Base-by-base conservation (phyloP, 2,888 invertebrate genomes). In the Marasmarcha lunaedactyla region DNA sequence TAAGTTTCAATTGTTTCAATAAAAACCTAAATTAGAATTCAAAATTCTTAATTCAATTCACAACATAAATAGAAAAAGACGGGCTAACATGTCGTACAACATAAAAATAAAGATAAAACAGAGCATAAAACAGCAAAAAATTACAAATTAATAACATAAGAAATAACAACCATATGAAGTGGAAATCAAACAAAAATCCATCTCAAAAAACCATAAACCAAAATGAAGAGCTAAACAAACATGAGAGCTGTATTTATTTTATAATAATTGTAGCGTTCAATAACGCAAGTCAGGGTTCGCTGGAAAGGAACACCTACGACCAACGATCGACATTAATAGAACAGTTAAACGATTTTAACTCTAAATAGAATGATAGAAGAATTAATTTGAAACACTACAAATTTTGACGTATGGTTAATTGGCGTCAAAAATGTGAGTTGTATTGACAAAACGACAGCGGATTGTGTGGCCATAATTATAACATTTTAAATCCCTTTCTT, bases 221-320 rank as follows among this genome's bases (percentile, higher is more conserved):
- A 72, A 78, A 79, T 78, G 77, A 79, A 79, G 77, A 71, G 73
- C 65, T 77, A 70, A 77, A 72, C 73, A 78, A 83, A 79, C 64
- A 79, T 47, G 67, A 67, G 64, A 62, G 60, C 57, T 57, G 59
- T 68, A 66, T 72, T 77, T 78, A 76, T 76, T 76, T n/a, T 72
- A 74, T 70, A 65, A 73, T 79, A 77, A 79, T 78, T 77, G 70
- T 68, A 59, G 57, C 47, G 51, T 47, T 53, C 49, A 39, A 59
- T 59, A 57, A 56, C 52, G 63, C 74, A 51, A 72, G 81, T 83
- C 81, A 83, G 69, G 61, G 50, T 81, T 78, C 74, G 54, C 57
- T 59, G 71, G 69, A 83, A 70, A 49, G 65, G 78, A 78, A 78
- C 79, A 76, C 81, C 81, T 74, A 78, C 76, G 71, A 63, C 50